A percentile compares a stretch with the other conserved stretches of the same genome.
Conservation (phyloP, 2,113 vertebrate species). For the Lontra canadensis region DNA sequence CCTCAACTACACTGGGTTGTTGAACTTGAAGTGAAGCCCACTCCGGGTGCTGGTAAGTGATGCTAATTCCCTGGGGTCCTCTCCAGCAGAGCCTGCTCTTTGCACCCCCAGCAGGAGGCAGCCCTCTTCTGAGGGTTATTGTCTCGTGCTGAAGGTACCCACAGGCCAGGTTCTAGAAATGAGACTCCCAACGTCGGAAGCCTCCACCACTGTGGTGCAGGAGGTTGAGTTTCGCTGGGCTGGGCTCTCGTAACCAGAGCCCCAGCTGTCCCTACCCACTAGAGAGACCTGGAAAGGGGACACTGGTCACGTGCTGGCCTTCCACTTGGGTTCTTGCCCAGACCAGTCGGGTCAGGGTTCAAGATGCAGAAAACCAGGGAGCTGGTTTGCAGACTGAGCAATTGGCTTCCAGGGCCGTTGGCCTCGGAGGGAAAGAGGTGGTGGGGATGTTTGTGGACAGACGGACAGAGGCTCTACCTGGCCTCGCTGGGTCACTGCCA, state of each 20-base stretch:
- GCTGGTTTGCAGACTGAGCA: not conserved
- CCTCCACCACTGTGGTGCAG: rapidly evolving
- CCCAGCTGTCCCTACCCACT: rapidly evolving
- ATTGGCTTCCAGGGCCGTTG: not conserved
- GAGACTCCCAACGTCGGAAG: not conserved
- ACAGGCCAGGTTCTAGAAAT: too few relatives aligned
- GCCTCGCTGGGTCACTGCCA: not conserved
- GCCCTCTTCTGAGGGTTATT: rapidly evolving
- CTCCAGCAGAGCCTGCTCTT: rapidly evolving
- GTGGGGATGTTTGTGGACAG: not conserved
- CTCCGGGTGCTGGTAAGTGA: rapidly evolving
- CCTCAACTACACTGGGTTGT: rapidly evolving
- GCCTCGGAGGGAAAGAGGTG: not conserved
- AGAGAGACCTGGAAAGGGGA: not conserved
- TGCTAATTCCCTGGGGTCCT: rapidly evolving
- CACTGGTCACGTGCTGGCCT: not conserved
- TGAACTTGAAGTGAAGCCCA: not conserved
- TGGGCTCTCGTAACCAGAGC: not conserved
- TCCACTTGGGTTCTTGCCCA: not conserved
- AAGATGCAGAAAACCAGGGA: not conserved
- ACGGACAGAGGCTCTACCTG: not conserved
- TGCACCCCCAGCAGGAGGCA: not conserved
- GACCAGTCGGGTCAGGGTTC: rapidly evolving
- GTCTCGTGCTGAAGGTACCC: rapidly evolving
- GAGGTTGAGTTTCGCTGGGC: not conserved